Conservation (phyloP, 2,797 vertebrate genomes). For the Eulemur mongoz region DNA sequence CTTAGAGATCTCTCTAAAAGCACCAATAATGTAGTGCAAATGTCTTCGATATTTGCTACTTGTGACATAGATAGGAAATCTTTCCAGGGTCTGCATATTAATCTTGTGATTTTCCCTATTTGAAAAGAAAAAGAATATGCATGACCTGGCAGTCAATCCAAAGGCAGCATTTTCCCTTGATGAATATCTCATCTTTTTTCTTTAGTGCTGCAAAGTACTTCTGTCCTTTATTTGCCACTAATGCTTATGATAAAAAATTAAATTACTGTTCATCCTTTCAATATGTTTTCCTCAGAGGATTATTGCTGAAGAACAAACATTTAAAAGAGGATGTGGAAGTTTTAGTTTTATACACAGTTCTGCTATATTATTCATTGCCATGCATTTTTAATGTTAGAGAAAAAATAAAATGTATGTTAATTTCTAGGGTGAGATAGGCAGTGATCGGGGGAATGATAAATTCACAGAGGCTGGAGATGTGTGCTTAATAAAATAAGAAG, state of each 20-base stretch:
- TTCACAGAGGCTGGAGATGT: constrained; percentile 76
- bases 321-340: constrained; percentile 84
- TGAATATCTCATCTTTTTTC: constrained; percentile 83
- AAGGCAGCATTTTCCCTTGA: constrained; percentile 83
- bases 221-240: constrained; percentile 88
- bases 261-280: constrained; percentile 89
- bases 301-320: constrained; percentile 87
- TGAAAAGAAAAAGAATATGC: constrained; percentile 81
- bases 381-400: constrained; percentile 88
- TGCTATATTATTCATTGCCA: constrained; percentile 89
- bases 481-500: constrained; percentile 46
- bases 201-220: constrained; percentile 84
- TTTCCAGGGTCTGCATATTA: constrained; percentile 82
- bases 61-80: constrained; percentile 74
- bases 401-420: constrained; percentile 88
- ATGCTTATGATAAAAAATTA: constrained; percentile 90
- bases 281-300: constrained; percentile 87
- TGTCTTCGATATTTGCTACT: constrained; percentile 77
- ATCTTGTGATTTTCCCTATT: constrained; percentile 83
- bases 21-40: constrained; percentile 61
- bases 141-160: constrained; percentile 75
- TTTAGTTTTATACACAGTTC: constrained; percentile 87
- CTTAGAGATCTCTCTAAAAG: constrained; percentile 61
- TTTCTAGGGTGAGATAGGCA: constrained; percentile 82
- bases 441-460: constrained; percentile 81